Percentiles rank a stretch among this genome's conserved stretches.
phyloP scores from a whole-genome alignment of 2,113 vertebrate species.

The Poicephalus gulielmi region DNA sequence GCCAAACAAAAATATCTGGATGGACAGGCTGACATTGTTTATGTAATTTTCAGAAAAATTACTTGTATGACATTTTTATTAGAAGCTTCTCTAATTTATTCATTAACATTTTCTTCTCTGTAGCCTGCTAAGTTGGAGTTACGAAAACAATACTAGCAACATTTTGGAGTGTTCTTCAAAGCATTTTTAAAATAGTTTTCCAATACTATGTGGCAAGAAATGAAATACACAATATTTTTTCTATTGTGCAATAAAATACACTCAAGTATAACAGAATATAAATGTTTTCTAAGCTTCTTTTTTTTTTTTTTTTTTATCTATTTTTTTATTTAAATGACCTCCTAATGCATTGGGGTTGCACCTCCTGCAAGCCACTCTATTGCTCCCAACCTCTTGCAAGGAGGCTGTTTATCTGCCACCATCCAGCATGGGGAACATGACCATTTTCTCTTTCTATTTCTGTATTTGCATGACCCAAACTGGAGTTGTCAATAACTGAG shows the following conservation, averaged over 20 bases:
- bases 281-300: neutral
- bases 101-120: slow-evolving; percentile 45
- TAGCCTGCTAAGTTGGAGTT: slow-evolving; percentile 19
- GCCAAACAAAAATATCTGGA: neutral
- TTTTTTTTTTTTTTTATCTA: neutral
- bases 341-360: neutral
- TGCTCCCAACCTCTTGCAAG: neutral
- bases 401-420: neutral
- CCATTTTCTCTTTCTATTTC: neutral
- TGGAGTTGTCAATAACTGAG: neutral
- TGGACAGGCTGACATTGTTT: neutral
- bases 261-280: slow-evolving; percentile 2
- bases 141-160: slow-evolving; percentile 49
- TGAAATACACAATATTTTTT: slow-evolving; percentile 26
- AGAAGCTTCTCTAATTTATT: neutral
- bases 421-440: neutral
- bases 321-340: neutral
- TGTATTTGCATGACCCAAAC: neutral
- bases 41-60: neutral
- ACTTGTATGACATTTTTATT: neutral
- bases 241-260: slow-evolving; percentile 10
- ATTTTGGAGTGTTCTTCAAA: slow-evolving; percentile 34
- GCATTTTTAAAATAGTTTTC: slow-evolving; percentile 60
- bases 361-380: neutral
- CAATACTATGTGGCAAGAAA: slow-evolving; percentile 39